Conservation (phyloP, 2,888 invertebrate species). For the Parnassius mnemosyne region DNA sequence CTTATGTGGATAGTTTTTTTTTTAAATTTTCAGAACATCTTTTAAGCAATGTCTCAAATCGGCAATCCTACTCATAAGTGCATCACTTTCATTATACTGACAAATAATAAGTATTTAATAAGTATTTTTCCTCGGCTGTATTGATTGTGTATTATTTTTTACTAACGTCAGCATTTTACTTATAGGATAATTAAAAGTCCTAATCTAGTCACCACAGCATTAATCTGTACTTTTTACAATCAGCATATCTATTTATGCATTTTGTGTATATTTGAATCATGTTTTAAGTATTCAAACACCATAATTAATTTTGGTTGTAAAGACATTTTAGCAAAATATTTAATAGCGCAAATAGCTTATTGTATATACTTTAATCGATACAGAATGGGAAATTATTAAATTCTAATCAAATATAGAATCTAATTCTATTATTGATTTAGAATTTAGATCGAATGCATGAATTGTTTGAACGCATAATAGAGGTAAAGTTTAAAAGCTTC, state of each 20-base stretch:
- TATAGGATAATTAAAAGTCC: constrained; percentile 40
- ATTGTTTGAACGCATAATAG: no score
- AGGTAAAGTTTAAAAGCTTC: no score
- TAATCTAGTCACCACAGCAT: constrained; percentile 73
- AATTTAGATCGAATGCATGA: no score
- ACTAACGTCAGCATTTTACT: constrained; percentile 14
- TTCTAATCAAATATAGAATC: no score
- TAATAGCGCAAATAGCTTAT: constrained; percentile 16
- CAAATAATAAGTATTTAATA: constrained; percentile 1
- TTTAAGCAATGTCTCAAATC: constrained; percentile 15
- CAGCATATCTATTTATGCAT: constrained; percentile 43
- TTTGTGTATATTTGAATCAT: constrained; percentile 33
- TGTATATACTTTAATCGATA: background rate
- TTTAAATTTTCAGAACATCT: constrained; percentile 17
- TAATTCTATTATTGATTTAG: no score
- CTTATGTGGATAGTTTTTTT: constrained; percentile 30
- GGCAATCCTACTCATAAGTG: background rate
- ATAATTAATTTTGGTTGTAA: constrained; percentile 37
- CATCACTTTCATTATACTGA: constrained; percentile 1
- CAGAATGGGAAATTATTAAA: background rate
- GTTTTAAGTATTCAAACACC: constrained; percentile 29
- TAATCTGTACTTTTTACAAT: constrained; percentile 41
- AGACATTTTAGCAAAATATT: constrained; percentile 37
- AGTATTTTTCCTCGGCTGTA: background rate
- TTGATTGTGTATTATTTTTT: constrained; percentile 4